Evolutionary conservation across 1,140 invertebrate species (phyloP).

Genomic region (Drosophila carrolli): DNA sequence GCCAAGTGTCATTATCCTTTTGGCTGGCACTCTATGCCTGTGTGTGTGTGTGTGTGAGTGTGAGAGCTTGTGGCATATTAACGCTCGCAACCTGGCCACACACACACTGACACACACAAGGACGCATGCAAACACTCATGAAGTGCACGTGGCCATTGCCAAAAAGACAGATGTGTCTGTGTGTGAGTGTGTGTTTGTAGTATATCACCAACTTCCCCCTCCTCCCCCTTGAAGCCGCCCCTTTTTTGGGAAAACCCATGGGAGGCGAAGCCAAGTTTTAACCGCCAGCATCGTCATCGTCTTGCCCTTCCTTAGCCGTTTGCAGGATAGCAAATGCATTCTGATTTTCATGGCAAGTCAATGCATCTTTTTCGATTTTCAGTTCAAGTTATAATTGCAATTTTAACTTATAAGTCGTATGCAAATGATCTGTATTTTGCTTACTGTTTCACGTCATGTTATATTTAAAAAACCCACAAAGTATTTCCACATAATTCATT

Average conservation of each 20-base stretch:
- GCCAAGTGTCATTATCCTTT: constrained; percentile 81
- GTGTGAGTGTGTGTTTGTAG: constrained; percentile 13
- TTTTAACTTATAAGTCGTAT: too few relatives aligned
- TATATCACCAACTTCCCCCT: constrained; percentile 12
- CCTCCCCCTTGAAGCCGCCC: background rate
- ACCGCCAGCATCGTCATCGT: constrained; percentile 57
- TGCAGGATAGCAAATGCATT: constrained; percentile 4
- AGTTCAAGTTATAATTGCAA: too few relatives aligned
- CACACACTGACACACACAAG: constrained; percentile 27
- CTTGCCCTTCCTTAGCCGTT: constrained; percentile 2
- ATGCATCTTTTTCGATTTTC: background rate
- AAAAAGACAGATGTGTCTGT: constrained; percentile 51
- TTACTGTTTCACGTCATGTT: accelerated
- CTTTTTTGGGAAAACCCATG: constrained; percentile 13
- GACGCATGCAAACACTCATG: constrained; percentile 42
- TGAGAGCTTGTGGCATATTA: constrained; percentile 41
- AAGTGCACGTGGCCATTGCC: constrained; percentile 65
- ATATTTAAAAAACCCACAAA: too few relatives aligned
- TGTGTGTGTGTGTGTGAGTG: constrained; percentile 3
- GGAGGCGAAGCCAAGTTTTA: constrained; percentile 66
- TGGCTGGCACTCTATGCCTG: constrained; percentile 56
- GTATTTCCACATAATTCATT: too few relatives aligned
- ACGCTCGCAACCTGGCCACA: constrained; percentile 33
- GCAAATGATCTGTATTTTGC: too few relatives aligned
- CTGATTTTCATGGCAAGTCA: background rate